Percentiles rank a stretch among this genome's conserved stretches.
Conservation (phyloP, 2,113 vertebrate species). For the Sinocyclocheilus anshuiensis region DNA sequence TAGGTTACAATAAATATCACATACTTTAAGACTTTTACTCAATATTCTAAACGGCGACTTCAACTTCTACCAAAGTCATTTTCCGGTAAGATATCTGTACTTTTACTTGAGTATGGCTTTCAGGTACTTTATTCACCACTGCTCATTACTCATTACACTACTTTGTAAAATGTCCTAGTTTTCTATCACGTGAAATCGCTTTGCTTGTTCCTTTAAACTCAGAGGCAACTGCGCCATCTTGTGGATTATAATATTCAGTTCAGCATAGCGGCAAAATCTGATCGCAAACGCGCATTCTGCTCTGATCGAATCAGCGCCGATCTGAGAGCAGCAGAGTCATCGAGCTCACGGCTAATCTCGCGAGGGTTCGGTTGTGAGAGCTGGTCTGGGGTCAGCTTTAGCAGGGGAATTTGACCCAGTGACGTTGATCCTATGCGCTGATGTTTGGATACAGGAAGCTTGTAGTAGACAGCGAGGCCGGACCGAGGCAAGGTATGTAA, state of each 20-base stretch:
- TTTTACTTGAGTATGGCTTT: no score
- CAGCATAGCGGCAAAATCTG: background rate
- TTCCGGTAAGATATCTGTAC: no score
- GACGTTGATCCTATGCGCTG: background rate
- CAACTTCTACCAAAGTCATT: no score
- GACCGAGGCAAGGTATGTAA: slow-evolving; percentile 3
- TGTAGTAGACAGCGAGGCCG: slow-evolving; percentile 20
- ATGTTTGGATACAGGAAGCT: slow-evolving; percentile 36
- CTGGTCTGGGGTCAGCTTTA: slow-evolving; percentile 6
- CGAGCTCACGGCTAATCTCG: background rate
- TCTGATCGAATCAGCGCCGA: background rate
- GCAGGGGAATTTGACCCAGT: background rate
- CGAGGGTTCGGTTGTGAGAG: background rate
- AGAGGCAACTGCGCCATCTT: background rate
- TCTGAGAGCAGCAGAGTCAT: background rate
- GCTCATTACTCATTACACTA: no score
- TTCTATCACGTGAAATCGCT: background rate
- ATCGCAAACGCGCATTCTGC: no score
- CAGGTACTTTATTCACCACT: no score
- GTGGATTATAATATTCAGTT: background rate
- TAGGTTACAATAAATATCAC: no score
- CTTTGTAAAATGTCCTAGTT: background rate
- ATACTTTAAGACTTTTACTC: no score
- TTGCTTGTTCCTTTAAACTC: background rate
- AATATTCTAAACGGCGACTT: no score